These are phyloP conservation scores for Sclerurus mexicanus DNA, from an alignment of 2,113 vertebrate genomes.

Conservation along the genomic window DNA sequence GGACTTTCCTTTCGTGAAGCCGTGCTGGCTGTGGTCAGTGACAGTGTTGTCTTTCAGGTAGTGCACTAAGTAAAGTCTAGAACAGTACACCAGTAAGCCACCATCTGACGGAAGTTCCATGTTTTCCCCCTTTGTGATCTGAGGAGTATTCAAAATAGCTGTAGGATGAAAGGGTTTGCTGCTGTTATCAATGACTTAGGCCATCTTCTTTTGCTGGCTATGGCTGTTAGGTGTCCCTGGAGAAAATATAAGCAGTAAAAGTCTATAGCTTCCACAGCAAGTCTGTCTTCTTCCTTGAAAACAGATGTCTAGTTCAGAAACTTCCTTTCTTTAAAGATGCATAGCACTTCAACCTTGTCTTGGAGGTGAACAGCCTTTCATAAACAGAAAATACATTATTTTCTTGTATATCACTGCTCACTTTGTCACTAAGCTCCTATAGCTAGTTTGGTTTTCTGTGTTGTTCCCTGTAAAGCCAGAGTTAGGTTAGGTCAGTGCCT, in stretches of 20 bases:
- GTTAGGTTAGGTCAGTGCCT: background rate
- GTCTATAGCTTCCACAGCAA: background rate
- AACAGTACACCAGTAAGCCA: background rate
- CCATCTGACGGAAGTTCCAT: background rate
- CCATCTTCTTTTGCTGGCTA: background rate
- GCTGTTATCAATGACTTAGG: background rate
- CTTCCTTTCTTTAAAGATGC: background rate
- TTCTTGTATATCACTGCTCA: background rate
- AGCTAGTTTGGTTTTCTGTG: background rate
- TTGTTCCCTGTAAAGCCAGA: background rate
- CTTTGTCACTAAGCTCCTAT: background rate
- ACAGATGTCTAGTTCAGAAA: background rate
- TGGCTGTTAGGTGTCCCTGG: background rate
- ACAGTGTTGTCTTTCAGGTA: background rate
- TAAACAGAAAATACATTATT: background rate
- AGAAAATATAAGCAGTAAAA: background rate
- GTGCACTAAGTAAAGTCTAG: background rate
- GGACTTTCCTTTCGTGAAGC: background rate
- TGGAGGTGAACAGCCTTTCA: background rate
- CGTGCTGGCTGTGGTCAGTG: background rate
- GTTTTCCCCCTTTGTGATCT: background rate
- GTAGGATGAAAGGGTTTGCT: background rate
- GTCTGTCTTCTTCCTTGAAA: background rate
- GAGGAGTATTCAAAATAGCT: background rate
- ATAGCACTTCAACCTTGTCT: background rate